Percentiles rank a stretch among this genome's conserved stretches.
Conservation (phyloP, 2,113 vertebrate species). For the Zeus faber region DNA sequence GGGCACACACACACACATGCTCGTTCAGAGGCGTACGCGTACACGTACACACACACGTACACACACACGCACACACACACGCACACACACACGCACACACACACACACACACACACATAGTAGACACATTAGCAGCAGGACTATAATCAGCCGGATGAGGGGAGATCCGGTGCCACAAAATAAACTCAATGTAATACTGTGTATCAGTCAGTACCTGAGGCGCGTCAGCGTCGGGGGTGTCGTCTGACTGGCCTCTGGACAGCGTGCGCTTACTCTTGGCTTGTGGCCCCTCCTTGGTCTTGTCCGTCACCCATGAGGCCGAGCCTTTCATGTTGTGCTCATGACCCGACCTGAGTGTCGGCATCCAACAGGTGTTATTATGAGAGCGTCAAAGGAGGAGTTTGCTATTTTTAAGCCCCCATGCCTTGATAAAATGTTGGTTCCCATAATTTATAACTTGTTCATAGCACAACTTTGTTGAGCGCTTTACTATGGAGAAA, state of each 20-base stretch:
- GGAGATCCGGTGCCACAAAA: too few species aligned
- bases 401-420: too few species aligned
- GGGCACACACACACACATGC: constrained; percentile 6
- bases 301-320: constrained; percentile 83
- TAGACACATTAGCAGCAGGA: too few species aligned
- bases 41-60: constrained; percentile 1
- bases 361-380: background rate
- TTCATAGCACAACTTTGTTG: too few species aligned
- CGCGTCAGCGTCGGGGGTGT: constrained; percentile 69
- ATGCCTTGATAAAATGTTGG: too few species aligned
- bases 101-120: too few species aligned
- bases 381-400: background rate
- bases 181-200: too few species aligned
- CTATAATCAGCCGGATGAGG: too few species aligned
- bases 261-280: constrained; percentile 68
- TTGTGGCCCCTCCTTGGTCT: constrained; percentile 72
- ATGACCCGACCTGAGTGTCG: constrained; percentile 62
- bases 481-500: too few species aligned
- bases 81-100: too few species aligned
- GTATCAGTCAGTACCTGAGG: constrained; percentile 57
- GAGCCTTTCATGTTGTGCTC: constrained; percentile 80
- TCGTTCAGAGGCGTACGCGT: background rate
- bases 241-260: constrained; percentile 82
- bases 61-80: constrained; percentile 6
- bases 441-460: too few species aligned